Evolutionary conservation across 2,113 vertebrate genomes (phyloP), one percentile per base, ranked within the genome.

Genomic region (Onychorhynchus coronatus): DNA sequence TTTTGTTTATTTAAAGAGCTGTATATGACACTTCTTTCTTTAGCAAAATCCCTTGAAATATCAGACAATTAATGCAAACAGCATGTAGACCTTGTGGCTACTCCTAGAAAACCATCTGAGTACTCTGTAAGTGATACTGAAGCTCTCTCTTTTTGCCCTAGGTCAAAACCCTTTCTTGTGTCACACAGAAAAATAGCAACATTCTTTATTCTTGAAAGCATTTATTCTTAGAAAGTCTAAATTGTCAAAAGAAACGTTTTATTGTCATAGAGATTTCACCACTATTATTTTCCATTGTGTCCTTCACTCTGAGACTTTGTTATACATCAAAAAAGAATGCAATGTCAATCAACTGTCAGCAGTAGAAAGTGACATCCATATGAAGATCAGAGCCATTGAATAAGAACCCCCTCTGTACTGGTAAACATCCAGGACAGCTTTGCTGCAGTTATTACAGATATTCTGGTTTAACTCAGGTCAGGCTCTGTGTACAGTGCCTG

Each of bases 21-120:
- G 86, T 75, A 88, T 3, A 7, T 73, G 63, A 79, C 46, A 52
- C 65, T 27, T 53, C 66, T 55, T 89, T 93, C 86, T 91, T 84
- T 55, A 87, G 1, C 59, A 86, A 90, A 68, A 96, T 97, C 94
- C 93, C 96, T 96, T 96, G 88, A 98, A 96, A 97, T 96, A 90
- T 31, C 89, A 84, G 88, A 68, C 72, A 61, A 62, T 39, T 70
- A 89, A 75, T 37, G 78, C 63, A 94, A 93, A 65, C n/a, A 65
- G 20, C 66, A 58, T 20, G 12, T 61, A 89, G 73, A 85, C 53
- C 42, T 89, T 79, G 47, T 75, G 63, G 47, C 71, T 94, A 62
- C 72, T 90, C 71, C 63, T 82, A 61, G 70, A 81, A 49, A 95
- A 53, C 61, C 31, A 47, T 37, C 25, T 68, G 56, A 93, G 42